These are phyloP conservation scores for Myotis lucifugus DNA, from an alignment of 2,113 vertebrate genomes.

Conservation along the genomic window DNA sequence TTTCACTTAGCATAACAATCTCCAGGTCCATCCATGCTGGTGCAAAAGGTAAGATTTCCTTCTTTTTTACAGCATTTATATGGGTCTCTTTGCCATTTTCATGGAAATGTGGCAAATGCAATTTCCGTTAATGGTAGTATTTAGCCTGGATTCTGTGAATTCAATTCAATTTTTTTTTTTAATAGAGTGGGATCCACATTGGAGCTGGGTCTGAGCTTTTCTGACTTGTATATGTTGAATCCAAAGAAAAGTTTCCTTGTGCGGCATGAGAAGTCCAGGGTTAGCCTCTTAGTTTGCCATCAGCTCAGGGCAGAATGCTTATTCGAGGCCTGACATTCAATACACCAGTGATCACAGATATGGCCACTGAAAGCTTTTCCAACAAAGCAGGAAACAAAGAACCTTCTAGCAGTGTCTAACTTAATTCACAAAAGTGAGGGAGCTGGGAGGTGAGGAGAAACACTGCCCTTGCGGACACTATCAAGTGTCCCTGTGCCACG, in stretches of 20 bases:
- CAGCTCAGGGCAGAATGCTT: slow-evolving; percentile 7
- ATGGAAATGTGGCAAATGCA: not conserved
- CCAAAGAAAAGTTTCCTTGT: not conserved
- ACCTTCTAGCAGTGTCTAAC: not conserved
- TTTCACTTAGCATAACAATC: not conserved
- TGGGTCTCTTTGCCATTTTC: not conserved
- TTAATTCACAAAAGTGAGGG: not conserved
- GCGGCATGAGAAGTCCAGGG: not conserved
- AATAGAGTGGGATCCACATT: not conserved
- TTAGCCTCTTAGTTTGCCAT: not conserved
- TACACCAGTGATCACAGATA: slow-evolving; percentile 17
- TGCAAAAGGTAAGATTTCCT: not conserved
- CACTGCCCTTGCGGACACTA: not conserved
- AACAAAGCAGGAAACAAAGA: slow-evolving; percentile 24
- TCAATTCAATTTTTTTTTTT: not conserved
- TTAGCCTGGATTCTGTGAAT: not conserved
- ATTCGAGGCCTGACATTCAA: slow-evolving; percentile 37
- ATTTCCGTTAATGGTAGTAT: not conserved
- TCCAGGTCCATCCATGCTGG: not conserved
- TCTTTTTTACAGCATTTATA: not conserved
- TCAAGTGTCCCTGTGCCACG: not conserved
- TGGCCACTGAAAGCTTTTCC: slow-evolving; percentile 29
- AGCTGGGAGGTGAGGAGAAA: not conserved
- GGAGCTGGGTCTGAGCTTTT: not conserved
- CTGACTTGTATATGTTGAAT: not conserved